Conservation (phyloP, 35 echinoderm and acorn worm species). For the Hemicentrotus pulcherrimus region DNA sequence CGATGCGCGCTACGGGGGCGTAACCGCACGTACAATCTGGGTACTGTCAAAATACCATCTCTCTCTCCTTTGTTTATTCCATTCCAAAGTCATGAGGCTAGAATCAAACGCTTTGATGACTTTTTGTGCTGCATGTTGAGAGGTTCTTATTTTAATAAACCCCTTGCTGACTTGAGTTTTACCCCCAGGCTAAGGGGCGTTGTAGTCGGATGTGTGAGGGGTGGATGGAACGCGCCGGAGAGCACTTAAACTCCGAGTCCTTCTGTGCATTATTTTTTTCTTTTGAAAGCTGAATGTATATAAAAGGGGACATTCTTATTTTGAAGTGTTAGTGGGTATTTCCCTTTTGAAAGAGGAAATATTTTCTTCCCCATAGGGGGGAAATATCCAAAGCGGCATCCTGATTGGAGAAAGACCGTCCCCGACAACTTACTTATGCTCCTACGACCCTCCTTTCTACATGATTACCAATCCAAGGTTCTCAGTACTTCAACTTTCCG, state of each 20-base stretch:
- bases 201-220: background rate
- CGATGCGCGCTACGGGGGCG: background rate
- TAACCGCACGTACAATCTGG: background rate
- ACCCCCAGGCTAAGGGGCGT: background rate
- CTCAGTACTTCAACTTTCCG: too few relatives aligned
- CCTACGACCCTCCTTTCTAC: too few relatives aligned
- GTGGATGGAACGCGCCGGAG: background rate
- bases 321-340: background rate
- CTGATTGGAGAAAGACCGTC: too few relatives aligned
- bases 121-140: background rate
- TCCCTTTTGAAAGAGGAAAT: background rate
- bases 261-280: background rate
- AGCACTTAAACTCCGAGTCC: background rate
- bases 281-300: background rate
- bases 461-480: too few relatives aligned
- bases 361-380: background rate
- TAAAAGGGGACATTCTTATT: too few relatives aligned
- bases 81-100: background rate
- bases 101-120: background rate
- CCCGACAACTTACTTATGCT: too few relatives aligned
- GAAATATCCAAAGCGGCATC: too few relatives aligned
- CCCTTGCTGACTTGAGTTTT: background rate
- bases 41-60: background rate
- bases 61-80: background rate
- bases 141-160: background rate